Percentiles rank a stretch among this genome's conserved stretches.
Evolutionary conservation across 2,113 vertebrate species (phyloP).

Genomic region (Octodon degus): DNA sequence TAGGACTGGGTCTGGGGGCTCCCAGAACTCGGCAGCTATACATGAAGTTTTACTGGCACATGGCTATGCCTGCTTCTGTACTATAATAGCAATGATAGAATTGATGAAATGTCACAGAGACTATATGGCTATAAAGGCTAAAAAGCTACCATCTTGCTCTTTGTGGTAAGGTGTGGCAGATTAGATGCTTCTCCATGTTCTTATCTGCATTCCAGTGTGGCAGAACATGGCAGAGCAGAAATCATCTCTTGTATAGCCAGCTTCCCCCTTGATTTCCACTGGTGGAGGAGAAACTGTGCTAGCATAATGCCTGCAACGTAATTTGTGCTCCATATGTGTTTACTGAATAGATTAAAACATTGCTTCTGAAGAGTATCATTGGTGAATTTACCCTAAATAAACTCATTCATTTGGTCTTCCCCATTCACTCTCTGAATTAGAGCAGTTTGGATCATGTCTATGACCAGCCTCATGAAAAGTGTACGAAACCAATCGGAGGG

Average conservation of each 20-base stretch:
- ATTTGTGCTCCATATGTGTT: neutral
- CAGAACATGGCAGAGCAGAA: neutral
- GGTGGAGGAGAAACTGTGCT: too few relatives aligned
- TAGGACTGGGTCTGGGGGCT: too few relatives aligned
- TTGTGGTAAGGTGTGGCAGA: neutral
- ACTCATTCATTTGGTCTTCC: neutral
- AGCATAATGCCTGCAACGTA: neutral
- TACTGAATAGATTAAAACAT: neutral
- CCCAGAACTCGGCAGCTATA: too few relatives aligned
- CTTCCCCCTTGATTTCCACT: neutral
- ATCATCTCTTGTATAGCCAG: neutral
- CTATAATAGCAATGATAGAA: neutral
- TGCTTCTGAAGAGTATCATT: neutral
- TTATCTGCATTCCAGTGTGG: too few relatives aligned
- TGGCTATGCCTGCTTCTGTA: neutral
- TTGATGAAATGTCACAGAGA: neutral
- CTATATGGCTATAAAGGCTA: neutral
- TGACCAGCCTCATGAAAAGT: neutral
- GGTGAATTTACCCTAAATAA: neutral
- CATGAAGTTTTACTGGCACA: neutral
- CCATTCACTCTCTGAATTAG: neutral
- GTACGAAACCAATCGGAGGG: neutral
- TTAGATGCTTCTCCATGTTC: neutral
- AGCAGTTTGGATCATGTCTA: too few relatives aligned
- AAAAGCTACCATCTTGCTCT: neutral